A percentile compares a stretch with the other conserved stretches of the same genome.
phyloP scores from a whole-genome alignment of 37 sponge, comb jelly and placozoan genomes.

The Halisarca cf. caerulea region DNA sequence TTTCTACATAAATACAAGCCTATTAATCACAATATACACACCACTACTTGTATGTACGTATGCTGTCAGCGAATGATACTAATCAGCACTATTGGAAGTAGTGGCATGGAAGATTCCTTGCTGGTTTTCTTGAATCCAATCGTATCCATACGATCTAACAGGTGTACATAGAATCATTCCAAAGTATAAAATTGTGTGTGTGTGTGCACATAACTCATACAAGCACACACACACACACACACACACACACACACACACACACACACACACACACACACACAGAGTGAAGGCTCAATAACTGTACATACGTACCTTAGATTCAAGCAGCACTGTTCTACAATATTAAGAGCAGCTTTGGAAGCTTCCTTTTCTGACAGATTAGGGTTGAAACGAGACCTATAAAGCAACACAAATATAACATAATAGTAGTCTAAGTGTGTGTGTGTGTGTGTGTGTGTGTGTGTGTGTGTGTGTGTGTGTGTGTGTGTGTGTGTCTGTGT shows the following conservation, averaged over 20 bases:
- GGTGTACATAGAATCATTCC: neutral
- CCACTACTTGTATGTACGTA: too few species aligned
- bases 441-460: too few species aligned
- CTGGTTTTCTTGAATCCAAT: conserved; percentile 74
- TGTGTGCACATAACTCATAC: neutral
- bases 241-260: neutral
- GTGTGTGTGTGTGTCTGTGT: too few species aligned
- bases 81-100: too few species aligned
- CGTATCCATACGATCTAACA: conserved; percentile 62
- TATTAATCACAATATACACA: too few species aligned
- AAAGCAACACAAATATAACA: too few species aligned
- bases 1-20: too few species aligned
- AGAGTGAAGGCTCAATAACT: neutral
- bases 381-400: conserved; percentile 75
- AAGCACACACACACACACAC: neutral
- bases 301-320: conserved; percentile 65
- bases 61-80: too few species aligned
- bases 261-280: neutral
- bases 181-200: neutral
- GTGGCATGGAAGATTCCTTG: conserved; percentile 66
- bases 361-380: conserved; percentile 68
- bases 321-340: conserved; percentile 68
- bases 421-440: too few species aligned
- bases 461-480: too few species aligned
- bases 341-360: conserved; percentile 62